Conservation (phyloP, 1,140 invertebrate genomes). For the Achroia grisella region DNA sequence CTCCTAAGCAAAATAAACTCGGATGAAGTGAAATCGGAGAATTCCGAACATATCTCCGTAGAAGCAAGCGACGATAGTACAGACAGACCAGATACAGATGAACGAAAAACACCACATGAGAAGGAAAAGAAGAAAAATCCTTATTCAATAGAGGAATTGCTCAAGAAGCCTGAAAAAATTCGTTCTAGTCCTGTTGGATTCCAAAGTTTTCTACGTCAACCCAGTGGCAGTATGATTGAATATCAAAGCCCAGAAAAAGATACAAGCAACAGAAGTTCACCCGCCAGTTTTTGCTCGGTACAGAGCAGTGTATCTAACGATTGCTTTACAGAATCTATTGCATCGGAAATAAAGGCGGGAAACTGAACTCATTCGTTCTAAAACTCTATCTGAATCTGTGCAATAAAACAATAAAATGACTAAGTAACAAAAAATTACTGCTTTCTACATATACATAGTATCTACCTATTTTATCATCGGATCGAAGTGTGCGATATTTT, state of each 20-base stretch:
- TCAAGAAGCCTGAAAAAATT: conserved; percentile 84
- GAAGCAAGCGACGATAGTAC: conserved; percentile 77
- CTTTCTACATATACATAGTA: no score
- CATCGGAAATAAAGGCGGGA: conserved; percentile 58
- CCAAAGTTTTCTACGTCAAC: conserved; percentile 56
- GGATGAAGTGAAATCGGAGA: conserved; percentile 63
- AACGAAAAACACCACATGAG: conserved; percentile 36
- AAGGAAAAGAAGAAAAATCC: conserved; percentile 83
- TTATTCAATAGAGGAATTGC: conserved; percentile 88
- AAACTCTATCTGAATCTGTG: no score
- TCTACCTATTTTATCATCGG: no score
- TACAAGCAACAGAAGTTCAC: conserved; percentile 54
- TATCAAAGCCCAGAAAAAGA: conserved; percentile 41
- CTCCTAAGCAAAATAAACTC: conserved; percentile 47
- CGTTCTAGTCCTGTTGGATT: conserved; percentile 43
- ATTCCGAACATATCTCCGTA: conserved; percentile 66
- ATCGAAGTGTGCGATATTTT: no score
- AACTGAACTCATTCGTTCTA: conserved; percentile 20
- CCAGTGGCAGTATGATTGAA: conserved; percentile 60
- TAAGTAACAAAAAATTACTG: no score
- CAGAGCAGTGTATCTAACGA: conserved; percentile 59
- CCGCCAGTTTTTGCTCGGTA: conserved; percentile 58
- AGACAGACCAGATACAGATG: conserved; percentile 76
- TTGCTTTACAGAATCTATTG: conserved; percentile 43
- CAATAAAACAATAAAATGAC: no score